Evolutionary conservation across 2,888 invertebrate genomes (phyloP).

Genomic region (Erebia palarica): DNA sequence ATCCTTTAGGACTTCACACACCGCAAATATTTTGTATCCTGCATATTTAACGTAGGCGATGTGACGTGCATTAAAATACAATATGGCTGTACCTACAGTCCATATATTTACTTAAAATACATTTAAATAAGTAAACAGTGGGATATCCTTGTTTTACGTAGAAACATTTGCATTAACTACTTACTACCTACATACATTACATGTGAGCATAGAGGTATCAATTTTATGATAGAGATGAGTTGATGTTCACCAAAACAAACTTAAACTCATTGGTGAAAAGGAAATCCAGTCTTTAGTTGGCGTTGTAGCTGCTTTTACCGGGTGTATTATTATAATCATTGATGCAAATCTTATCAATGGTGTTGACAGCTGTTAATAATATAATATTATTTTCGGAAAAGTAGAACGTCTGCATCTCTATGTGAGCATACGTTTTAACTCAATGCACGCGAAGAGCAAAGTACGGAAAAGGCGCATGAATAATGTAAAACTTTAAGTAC

Average conservation of each 20-base stretch:
- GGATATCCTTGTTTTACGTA: conserved; percentile 28
- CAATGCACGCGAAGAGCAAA: conserved; percentile 13
- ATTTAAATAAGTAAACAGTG: conserved; percentile 21
- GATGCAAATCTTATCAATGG: no score
- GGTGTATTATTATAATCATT: not conserved
- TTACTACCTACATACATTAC: conserved; percentile 1
- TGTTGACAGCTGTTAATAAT: no score
- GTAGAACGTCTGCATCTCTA: not conserved
- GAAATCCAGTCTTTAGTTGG: not conserved
- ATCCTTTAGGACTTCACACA: no score
- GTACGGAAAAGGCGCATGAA: conserved; percentile 19
- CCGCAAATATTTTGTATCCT: not conserved
- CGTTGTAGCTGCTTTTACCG: not conserved
- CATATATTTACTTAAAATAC: conserved; percentile 13
- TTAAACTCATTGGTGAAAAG: not conserved
- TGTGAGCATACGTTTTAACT: not conserved
- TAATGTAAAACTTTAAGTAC: conserved; percentile 11
- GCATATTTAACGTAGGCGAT: conserved; percentile 1
- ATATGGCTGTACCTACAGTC: not conserved
- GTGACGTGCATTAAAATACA: conserved; percentile 21
- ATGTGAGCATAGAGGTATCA: not conserved
- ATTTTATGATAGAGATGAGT: not conserved
- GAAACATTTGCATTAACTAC: conserved; percentile 26
- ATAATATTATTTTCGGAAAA: no score
- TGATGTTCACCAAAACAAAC: not conserved